phyloP scores from a whole-genome alignment of 2,888 invertebrate genomes.

The Chorisops tibialis region DNA sequence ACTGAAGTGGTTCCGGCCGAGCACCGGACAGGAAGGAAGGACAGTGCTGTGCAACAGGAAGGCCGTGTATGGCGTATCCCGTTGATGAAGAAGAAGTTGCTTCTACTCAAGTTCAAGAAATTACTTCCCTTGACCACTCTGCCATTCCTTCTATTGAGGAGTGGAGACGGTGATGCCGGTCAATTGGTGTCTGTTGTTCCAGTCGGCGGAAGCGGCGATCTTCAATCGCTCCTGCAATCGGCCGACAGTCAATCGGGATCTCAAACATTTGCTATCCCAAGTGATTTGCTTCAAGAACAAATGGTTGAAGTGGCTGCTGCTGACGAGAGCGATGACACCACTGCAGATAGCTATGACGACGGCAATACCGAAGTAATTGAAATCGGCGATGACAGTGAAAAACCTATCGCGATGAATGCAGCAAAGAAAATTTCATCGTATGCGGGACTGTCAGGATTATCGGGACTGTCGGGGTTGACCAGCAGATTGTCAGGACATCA shows the following conservation, averaged over 20 bases:
- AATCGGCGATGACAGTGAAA: constrained; percentile 8
- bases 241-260: constrained; percentile 34
- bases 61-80: constrained; percentile 44
- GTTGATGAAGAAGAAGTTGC: constrained; percentile 45
- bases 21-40: constrained; percentile 10
- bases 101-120: constrained; percentile 46
- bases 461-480: neutral
- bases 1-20: neutral
- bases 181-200: constrained; percentile 45
- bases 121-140: constrained; percentile 35
- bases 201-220: constrained; percentile 44
- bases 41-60: constrained; percentile 10
- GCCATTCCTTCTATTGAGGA: constrained; percentile 44
- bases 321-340: constrained; percentile 39
- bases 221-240: constrained; percentile 46
- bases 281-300: constrained; percentile 42
- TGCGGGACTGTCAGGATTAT: constrained; percentile 5
- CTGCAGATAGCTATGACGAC: constrained; percentile 40
- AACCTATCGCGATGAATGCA: neutral
- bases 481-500: neutral
- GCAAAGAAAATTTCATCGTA: constrained; percentile 8
- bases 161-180: constrained; percentile 44
- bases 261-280: constrained; percentile 46
- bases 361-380: constrained; percentile 18
- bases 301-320: constrained; percentile 36